phyloP scores from a whole-genome alignment of 2,113 vertebrate genomes.

The Etheostoma spectabile region DNA sequence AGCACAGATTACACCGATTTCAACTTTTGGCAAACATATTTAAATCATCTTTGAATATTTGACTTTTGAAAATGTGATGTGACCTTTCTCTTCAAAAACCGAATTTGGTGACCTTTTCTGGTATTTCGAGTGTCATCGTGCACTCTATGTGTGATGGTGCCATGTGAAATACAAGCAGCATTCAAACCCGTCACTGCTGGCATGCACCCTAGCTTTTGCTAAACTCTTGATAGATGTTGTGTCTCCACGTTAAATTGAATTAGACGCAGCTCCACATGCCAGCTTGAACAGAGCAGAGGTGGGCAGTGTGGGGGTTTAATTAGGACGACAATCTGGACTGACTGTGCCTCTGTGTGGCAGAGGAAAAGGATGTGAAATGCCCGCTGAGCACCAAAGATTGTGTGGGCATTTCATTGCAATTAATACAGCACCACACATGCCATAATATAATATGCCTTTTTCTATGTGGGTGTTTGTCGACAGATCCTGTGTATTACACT shows the following conservation, averaged over 20 bases:
- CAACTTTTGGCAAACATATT: slow-evolving; percentile 15
- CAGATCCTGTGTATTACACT: slow-evolving; percentile 20
- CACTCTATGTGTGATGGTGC: slow-evolving; percentile 31
- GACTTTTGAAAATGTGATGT: slow-evolving; percentile 37
- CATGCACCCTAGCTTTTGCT: slow-evolving; percentile 7
- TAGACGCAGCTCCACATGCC: slow-evolving; percentile 48
- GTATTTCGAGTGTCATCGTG: slow-evolving; percentile 64
- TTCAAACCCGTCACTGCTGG: slow-evolving; percentile 28
- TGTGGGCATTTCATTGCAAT: slow-evolving; percentile 59
- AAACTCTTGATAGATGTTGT: slow-evolving; percentile 51
- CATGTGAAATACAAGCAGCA: slow-evolving; percentile 42
- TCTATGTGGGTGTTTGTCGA: slow-evolving; percentile 48
- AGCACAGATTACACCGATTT: slow-evolving; percentile 26
- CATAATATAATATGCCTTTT: slow-evolving; percentile 33
- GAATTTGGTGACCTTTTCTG: slow-evolving; percentile 70
- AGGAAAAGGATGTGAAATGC: slow-evolving; percentile 65
- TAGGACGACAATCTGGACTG: slow-evolving; percentile 61
- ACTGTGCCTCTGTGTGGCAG: slow-evolving; percentile 47
- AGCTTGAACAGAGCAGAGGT: slow-evolving; percentile 54
- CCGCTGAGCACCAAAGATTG: slow-evolving; percentile 56
- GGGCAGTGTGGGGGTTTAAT: slow-evolving; percentile 65
- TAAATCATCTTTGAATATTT: slow-evolving; percentile 28
- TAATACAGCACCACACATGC: slow-evolving; percentile 36
- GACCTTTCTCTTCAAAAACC: slow-evolving; percentile 58
- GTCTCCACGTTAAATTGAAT: slow-evolving; percentile 59